Evolutionary conservation across 2,888 invertebrate species (phyloP).

Genomic region (Thera britannica): DNA sequence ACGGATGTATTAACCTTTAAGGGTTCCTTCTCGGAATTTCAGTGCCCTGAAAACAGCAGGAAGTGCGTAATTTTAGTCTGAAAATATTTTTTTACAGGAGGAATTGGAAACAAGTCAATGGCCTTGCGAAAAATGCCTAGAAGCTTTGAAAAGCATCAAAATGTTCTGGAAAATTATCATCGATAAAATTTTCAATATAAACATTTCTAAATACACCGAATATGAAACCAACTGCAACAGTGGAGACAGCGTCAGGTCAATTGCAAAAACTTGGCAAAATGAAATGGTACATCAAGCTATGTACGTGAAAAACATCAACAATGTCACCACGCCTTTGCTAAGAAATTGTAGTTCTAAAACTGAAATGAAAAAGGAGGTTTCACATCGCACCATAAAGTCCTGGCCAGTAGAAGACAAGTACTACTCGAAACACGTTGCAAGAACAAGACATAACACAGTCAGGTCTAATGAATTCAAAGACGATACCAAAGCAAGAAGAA

Average conservation of each 20-base stretch:
- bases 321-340: slow-evolving; percentile 32
- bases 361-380: slow-evolving; percentile 9
- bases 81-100: slow-evolving; percentile 44
- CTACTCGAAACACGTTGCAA: slow-evolving; percentile 6
- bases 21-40: too few species aligned
- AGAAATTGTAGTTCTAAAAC: slow-evolving; percentile 16
- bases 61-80: neutral
- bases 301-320: slow-evolving; percentile 58
- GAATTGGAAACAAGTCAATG: slow-evolving; percentile 75
- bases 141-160: slow-evolving; percentile 73
- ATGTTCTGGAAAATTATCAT: slow-evolving; percentile 76
- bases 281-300: slow-evolving; percentile 67
- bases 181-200: slow-evolving; percentile 68
- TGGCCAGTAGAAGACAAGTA: slow-evolving; percentile 19
- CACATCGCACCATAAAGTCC: slow-evolving; percentile 15
- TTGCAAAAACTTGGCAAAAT: slow-evolving; percentile 65
- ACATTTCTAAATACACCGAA: slow-evolving; percentile 51
- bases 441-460: neutral
- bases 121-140: slow-evolving; percentile 76
- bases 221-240: slow-evolving; percentile 39
- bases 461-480: slow-evolving; percentile 8
- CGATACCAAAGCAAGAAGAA: slow-evolving; percentile 11
- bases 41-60: too few species aligned
- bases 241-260: slow-evolving; percentile 54
- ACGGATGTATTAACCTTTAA: too few species aligned